Conservation (phyloP, 2,797 vertebrate genomes). For the Squalus acanthias region DNA sequence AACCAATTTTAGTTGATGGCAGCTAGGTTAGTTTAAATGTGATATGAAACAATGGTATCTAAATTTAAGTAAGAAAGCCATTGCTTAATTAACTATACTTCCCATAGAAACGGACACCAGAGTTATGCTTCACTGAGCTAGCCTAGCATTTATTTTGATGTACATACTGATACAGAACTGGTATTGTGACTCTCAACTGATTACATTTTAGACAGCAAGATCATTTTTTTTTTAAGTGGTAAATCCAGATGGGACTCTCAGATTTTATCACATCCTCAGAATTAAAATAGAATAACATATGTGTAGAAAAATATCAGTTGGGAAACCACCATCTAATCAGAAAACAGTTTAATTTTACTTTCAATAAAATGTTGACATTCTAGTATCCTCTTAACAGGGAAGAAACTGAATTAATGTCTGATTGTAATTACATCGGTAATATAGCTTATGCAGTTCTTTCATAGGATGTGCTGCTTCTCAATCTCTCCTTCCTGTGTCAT, state of each 20-base stretch:
- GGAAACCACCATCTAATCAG: not conserved
- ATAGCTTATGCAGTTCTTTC: not conserved
- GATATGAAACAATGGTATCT: not conserved
- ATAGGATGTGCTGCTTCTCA: not conserved
- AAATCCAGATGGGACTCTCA: not conserved
- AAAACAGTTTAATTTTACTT: not conserved
- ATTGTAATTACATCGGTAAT: not conserved
- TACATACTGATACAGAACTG: not conserved
- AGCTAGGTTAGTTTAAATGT: not conserved
- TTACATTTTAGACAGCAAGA: not conserved
- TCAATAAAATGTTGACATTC: not conserved
- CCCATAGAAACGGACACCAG: not conserved
- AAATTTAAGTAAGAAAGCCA: not conserved
- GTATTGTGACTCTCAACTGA: not conserved
- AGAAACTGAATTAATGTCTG: not conserved
- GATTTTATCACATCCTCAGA: not conserved
- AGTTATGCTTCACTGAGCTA: not conserved
- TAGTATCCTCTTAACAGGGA: not conserved
- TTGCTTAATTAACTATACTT: not conserved
- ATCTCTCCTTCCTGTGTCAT: not conserved
- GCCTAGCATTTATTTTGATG: not conserved
- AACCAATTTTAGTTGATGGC: not conserved
- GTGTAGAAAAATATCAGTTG: not conserved
- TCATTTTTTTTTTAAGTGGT: not conserved
- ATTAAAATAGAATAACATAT: not conserved